Evolutionary conservation across 53 echinoderm and acorn worm genomes (phyloP).

Genomic region (Antedon mediterranea): DNA sequence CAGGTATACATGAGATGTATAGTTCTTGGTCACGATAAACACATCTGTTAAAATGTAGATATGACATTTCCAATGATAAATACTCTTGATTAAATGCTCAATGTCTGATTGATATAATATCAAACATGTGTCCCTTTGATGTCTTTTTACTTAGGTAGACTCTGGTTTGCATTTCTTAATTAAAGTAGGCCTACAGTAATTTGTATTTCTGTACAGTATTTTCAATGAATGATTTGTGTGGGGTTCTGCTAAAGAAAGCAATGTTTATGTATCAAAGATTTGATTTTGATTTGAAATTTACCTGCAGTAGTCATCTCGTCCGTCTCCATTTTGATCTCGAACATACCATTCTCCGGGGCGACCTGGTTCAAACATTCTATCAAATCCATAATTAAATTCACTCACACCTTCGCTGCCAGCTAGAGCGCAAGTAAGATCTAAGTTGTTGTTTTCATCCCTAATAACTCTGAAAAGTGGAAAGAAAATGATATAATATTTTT

Average conservation of each 20-base stretch:
- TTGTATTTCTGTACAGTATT: too few relatives aligned
- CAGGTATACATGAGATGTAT: conserved; percentile 53
- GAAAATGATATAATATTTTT: too few relatives aligned
- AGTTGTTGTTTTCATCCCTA: not conserved
- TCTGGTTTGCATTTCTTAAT: too few relatives aligned
- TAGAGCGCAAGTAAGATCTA: not conserved
- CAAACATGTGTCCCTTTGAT: too few relatives aligned
- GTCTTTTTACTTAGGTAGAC: too few relatives aligned
- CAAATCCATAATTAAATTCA: not conserved
- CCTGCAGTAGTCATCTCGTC: conserved; percentile 88
- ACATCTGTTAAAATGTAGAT: conserved; percentile 26
- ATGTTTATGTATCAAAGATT: too few relatives aligned
- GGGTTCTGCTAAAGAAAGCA: too few relatives aligned
- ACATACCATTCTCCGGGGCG: conserved; percentile 69
- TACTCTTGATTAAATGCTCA: too few relatives aligned
- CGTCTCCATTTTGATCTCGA: conserved; percentile 64
- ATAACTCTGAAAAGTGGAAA: not conserved
- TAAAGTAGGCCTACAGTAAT: too few relatives aligned
- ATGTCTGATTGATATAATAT: too few relatives aligned
- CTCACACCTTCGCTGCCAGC: not conserved
- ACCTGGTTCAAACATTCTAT: conserved; percentile 50
- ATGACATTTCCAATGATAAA: too few relatives aligned
- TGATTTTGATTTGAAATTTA: not conserved
- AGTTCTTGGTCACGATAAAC: conserved; percentile 21
- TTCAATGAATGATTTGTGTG: too few relatives aligned